These are phyloP conservation scores for Lymantria monacha DNA, from an alignment of 2,888 invertebrate species.

Conservation along the genomic window DNA sequence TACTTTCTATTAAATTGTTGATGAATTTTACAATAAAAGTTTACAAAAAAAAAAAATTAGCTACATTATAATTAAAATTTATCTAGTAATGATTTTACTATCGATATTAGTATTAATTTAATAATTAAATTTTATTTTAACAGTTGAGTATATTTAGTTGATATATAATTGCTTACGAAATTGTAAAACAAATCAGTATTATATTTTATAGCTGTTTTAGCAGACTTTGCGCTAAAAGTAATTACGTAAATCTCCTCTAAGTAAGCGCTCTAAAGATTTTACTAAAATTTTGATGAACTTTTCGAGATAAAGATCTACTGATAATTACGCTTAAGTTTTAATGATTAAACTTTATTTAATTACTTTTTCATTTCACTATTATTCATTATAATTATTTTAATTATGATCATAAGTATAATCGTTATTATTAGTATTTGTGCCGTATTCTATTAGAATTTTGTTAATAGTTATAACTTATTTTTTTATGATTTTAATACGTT, in stretches of 20 bases:
- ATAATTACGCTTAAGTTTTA: constrained; percentile 1
- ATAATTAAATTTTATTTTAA: too few species aligned
- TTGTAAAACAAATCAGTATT: not conserved
- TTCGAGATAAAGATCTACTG: constrained; percentile 1
- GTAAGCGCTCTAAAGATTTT: not conserved
- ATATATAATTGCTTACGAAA: not conserved
- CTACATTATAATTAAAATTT: too few species aligned
- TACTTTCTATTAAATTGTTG: too few species aligned
- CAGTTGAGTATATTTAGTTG: too few species aligned
- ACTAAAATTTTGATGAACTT: not conserved
- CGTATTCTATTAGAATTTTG: not conserved
- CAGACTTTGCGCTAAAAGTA: not conserved
- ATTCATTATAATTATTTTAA: not conserved
- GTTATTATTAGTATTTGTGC: not conserved
- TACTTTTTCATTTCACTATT: not conserved
- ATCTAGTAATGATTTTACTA: too few species aligned
- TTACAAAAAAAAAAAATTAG: too few species aligned
- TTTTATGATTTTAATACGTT: too few species aligned
- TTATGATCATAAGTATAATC: not conserved
- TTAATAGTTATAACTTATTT: too few species aligned
- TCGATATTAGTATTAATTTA: too few species aligned
- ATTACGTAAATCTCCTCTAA: not conserved
- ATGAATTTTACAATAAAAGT: too few species aligned
- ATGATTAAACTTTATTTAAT: not conserved
- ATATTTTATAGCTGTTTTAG: not conserved